phyloP scores from a whole-genome alignment of 2,113 vertebrate species.

The Ameiurus melas region DNA sequence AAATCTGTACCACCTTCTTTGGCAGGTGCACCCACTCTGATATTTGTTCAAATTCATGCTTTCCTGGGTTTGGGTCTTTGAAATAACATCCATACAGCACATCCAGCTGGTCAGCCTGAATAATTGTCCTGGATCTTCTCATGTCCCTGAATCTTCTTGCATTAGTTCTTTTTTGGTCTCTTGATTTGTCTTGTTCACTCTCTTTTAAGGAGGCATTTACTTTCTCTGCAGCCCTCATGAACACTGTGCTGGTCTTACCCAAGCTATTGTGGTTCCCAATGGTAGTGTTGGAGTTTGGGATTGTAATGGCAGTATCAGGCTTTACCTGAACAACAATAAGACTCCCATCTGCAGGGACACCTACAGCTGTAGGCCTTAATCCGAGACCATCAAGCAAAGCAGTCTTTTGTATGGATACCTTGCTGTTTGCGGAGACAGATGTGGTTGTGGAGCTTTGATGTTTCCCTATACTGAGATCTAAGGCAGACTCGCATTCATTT shows the following conservation, averaged over 20 bases:
- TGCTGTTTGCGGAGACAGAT: constrained; percentile 57
- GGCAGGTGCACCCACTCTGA: constrained; percentile 88
- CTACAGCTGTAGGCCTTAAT: constrained; percentile 69
- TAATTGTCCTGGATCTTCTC: constrained; percentile 85
- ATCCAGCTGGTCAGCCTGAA: constrained; percentile 88
- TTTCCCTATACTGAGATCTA: constrained; percentile 77
- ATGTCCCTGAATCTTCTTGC: constrained; percentile 73
- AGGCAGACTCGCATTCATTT: constrained; percentile 70
- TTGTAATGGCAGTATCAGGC: constrained; percentile 62
- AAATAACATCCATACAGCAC: constrained; percentile 89
- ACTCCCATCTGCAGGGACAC: constrained; percentile 56
- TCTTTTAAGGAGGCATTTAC: constrained; percentile 60
- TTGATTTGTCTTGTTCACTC: constrained; percentile 60
- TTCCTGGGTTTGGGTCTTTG: constrained; percentile 88
- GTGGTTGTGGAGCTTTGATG: constrained; percentile 62
- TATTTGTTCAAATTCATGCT: constrained; percentile 89
- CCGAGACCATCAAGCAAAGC: constrained; percentile 73
- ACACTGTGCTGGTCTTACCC: constrained; percentile 66
- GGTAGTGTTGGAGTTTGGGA: constrained; percentile 59
- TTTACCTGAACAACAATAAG: constrained; percentile 76
- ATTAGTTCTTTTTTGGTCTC: constrained; percentile 67
- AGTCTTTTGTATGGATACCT: constrained; percentile 68
- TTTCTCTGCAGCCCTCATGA: constrained; percentile 67
- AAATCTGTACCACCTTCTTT: constrained; percentile 91
- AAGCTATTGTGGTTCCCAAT: constrained; percentile 65